A percentile compares a stretch with the other conserved stretches of the same genome.
phyloP scores from a whole-genome alignment of 2,113 vertebrate species.

The Sclerurus mexicanus region DNA sequence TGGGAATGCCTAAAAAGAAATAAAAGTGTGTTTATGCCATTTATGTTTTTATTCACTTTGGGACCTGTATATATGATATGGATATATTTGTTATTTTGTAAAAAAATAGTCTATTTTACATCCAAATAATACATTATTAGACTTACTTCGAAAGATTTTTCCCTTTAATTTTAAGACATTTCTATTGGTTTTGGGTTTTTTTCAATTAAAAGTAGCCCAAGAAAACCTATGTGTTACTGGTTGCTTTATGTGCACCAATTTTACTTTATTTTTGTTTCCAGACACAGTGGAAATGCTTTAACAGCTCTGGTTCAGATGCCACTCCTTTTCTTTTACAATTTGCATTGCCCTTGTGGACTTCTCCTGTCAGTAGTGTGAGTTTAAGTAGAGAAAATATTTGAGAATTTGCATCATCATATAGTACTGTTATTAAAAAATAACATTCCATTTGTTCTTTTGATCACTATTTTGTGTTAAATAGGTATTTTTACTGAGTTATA shows the following conservation, averaged over 20 bases:
- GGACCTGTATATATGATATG: background rate
- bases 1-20: background rate
- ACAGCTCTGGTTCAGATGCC: background rate
- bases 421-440: background rate
- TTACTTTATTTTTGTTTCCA: background rate
- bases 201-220: background rate
- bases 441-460: background rate
- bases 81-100: background rate
- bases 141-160: background rate
- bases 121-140: background rate
- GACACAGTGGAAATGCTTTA: background rate
- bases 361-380: background rate
- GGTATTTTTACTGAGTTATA: background rate
- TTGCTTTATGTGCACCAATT: background rate
- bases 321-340: background rate
- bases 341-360: background rate
- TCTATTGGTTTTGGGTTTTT: background rate
- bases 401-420: background rate
- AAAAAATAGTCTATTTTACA: background rate
- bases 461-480: background rate
- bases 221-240: background rate
- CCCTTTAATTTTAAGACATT: background rate
- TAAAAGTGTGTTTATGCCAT: background rate
- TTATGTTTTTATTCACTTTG: background rate
- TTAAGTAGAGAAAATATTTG: background rate